Conservation (phyloP, 2,797 vertebrate genomes). For the Sebastes hopkinsi region DNA sequence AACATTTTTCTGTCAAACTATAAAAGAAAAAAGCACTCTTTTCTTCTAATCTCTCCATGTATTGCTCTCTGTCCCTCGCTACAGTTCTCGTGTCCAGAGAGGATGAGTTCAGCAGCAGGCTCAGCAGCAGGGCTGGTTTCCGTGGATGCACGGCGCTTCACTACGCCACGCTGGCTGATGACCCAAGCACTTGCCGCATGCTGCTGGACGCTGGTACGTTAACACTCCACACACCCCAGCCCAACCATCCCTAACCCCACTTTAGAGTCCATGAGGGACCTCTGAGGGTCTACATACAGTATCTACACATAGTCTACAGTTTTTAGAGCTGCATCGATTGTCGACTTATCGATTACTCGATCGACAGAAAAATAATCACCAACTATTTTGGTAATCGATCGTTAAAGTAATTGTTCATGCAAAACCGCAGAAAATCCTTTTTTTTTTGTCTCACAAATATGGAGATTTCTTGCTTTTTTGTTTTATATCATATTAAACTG, state of each 20-base stretch:
- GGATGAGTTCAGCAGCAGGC: constrained; percentile 94
- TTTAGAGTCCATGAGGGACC: background rate
- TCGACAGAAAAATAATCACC: too few species aligned
- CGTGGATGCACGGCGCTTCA: constrained; percentile 92
- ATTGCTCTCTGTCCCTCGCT: background rate
- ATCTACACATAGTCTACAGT: background rate
- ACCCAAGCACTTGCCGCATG: constrained; percentile 82
- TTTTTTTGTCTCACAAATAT: too few species aligned
- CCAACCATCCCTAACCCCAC: too few species aligned
- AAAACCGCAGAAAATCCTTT: too few species aligned
- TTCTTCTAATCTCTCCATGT: background rate
- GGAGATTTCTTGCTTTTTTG: too few species aligned
- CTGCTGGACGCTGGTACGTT: constrained; percentile 85
- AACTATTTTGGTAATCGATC: too few species aligned
- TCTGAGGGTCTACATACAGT: background rate
- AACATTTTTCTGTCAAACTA: background rate
- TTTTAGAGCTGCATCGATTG: too few species aligned
- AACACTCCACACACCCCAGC: background rate
- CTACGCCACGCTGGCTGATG: constrained; percentile 91
- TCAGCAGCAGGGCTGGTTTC: constrained; percentile 93
- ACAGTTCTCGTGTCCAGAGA: constrained; percentile 93
- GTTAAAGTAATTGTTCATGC: too few species aligned
- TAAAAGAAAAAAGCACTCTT: background rate
- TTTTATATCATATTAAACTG: too few species aligned
- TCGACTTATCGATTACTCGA: too few species aligned